Evolutionary conservation across 2,888 invertebrate genomes (phyloP), one percentile per base, ranked within the genome.

Genomic region (Hoplodrina blanda): DNA sequence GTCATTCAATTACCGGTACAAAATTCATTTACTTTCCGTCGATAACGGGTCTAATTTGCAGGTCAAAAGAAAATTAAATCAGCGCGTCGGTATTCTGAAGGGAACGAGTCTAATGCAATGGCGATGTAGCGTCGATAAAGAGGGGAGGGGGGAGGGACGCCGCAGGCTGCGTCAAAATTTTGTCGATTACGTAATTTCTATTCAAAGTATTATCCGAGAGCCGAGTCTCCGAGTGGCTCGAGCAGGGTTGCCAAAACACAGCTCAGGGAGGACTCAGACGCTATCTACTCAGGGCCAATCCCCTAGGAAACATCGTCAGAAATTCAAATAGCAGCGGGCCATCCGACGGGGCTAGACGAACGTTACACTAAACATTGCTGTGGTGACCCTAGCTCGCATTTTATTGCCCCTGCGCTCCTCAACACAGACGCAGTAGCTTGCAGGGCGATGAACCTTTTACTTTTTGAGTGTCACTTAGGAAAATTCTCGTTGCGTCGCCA

Each of bases 131-230:
- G 78, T 78, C 88, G 88, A 91, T 90, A 91, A 89, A 87, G 85
- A 83, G 87, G 78, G 81, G 83, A 86, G 76, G 65, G 76, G 74
- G 73, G 74, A 73, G 77, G 76, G 77, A 49, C 73, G 83, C 83
- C 85, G 76, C 85, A 86, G 87, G 88, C 87, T 90, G 89, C 88
- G 90, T 91, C 89, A 87, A 91, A 90, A 89, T 91, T 88, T 87
- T 83, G 83, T 80, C 88, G 90, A 92, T 92, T 89, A 86, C 90
- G 90, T 90, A 89, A 92, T 93, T 92, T 90, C 90, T 89, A 92
- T 94, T 93, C 92, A 92, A 92, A 92, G 89, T 89, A 89, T 85
- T 85, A 89, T 83, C 82, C 82, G 75, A 72, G 77, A 76, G 19
- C 49, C 63, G 71, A 64, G 69, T 44, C 59, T 59, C 50, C 20